A percentile compares a stretch with the other conserved stretches of the same genome.
These are phyloP conservation scores for Upupa epops DNA, from an alignment of 2,113 vertebrate species.

Conservation along the genomic window DNA sequence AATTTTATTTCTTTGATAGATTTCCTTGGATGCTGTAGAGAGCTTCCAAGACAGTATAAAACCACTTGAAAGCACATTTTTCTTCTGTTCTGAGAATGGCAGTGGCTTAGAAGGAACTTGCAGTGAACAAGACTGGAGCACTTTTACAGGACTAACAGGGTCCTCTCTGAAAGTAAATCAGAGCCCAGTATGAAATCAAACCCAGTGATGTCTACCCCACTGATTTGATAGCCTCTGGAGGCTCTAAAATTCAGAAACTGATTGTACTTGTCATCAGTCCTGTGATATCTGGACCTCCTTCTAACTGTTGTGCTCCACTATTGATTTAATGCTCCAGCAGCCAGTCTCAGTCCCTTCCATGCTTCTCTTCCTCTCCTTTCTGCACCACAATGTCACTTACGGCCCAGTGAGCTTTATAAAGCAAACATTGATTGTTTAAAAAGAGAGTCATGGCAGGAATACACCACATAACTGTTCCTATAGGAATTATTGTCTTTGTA, in stretches of 20 bases:
- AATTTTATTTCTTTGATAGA: not conserved
- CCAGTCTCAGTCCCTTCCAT: not conserved
- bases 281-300: not conserved
- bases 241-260: not conserved
- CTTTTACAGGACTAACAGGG: not conserved
- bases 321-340: not conserved
- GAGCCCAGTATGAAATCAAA: not conserved
- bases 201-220: not conserved
- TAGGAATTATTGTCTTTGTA: not conserved
- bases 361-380: not conserved
- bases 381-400: not conserved
- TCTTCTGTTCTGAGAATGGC: not conserved
- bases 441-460: not conserved
- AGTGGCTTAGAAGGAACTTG: not conserved
- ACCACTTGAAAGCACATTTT: not conserved
- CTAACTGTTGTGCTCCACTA: not conserved
- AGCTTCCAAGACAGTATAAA: not conserved
- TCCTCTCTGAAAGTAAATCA: not conserved
- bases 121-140: not conserved
- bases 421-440: not conserved
- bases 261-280: not conserved
- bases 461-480: not conserved
- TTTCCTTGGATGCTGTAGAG: not conserved
- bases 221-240: not conserved
- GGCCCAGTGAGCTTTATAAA: not conserved